A percentile compares a stretch with the other conserved stretches of the same genome.
These are phyloP conservation scores for Delphinus delphis DNA, from an alignment of 2,113 vertebrate species.

Conservation along the genomic window DNA sequence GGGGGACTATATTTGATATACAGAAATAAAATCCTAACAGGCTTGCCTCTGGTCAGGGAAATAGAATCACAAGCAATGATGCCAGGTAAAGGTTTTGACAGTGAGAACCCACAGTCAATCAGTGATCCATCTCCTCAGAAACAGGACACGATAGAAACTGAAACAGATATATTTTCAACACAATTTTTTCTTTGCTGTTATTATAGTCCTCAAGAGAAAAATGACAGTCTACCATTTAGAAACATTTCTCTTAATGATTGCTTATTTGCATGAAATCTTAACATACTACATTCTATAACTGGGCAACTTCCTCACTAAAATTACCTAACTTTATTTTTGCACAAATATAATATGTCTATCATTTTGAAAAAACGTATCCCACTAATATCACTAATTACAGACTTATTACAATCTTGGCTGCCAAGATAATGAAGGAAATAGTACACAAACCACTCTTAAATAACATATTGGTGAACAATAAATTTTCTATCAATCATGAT, in stretches of 20 bases:
- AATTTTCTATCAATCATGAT: constrained; percentile 63
- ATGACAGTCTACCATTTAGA: constrained; percentile 31
- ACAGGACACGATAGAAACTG: not conserved
- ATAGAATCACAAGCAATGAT: not conserved
- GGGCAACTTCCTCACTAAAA: constrained; percentile 51
- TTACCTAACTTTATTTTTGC: constrained; percentile 57
- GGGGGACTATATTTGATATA: not conserved
- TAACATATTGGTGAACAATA: constrained; percentile 61
- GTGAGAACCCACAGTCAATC: not conserved
- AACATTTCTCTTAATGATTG: constrained; percentile 58
- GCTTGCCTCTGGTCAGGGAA: not conserved
- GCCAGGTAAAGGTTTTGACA: not conserved
- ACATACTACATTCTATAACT: constrained; percentile 55
- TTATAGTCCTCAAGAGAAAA: constrained; percentile 56
- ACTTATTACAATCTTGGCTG: constrained; percentile 62
- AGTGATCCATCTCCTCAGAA: not conserved
- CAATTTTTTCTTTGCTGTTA: constrained; percentile 46
- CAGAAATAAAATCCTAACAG: not conserved
- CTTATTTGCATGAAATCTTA: constrained; percentile 74
- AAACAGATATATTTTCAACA: constrained; percentile 42
- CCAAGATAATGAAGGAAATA: constrained; percentile 74
- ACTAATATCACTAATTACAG: constrained; percentile 75
- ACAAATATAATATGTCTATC: constrained; percentile 61
- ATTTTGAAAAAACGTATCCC: constrained; percentile 52
- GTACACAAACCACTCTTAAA: constrained; percentile 65